Conservation (phyloP, 2,113 vertebrate genomes). For the Smithornis capensis region DNA sequence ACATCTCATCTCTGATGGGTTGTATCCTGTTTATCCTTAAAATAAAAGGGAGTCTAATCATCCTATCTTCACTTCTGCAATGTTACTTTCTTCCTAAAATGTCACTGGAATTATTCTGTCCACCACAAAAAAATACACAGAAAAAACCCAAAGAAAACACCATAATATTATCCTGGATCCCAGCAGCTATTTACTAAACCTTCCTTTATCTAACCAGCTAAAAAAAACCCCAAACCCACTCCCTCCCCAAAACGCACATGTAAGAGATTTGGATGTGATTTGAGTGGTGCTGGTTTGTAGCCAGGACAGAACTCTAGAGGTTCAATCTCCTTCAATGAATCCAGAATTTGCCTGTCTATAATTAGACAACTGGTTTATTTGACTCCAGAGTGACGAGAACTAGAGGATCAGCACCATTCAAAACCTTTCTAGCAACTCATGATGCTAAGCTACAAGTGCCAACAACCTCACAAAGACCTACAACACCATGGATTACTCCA, state of each 20-base stretch:
- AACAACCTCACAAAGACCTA: background rate
- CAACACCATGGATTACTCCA: background rate
- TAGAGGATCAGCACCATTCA: background rate
- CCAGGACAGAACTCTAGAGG: background rate
- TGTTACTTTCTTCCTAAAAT: background rate
- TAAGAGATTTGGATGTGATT: background rate
- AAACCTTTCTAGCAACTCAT: background rate
- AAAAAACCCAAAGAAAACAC: background rate
- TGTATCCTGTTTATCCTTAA: conserved; percentile 6
- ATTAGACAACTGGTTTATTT: background rate
- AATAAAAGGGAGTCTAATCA: background rate
- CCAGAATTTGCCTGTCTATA: background rate
- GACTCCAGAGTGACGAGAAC: background rate
- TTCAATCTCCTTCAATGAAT: background rate
- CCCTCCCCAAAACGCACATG: background rate
- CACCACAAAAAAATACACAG: background rate
- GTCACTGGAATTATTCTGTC: background rate
- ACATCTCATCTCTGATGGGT: background rate
- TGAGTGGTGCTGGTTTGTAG: background rate
- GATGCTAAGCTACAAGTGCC: background rate
- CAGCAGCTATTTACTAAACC: background rate
- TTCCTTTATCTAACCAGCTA: background rate
- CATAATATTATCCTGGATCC: background rate
- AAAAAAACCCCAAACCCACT: background rate
- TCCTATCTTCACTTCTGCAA: background rate